Conservation (phyloP, 2,113 vertebrate species). For the Callopanchax toddi region DNA sequence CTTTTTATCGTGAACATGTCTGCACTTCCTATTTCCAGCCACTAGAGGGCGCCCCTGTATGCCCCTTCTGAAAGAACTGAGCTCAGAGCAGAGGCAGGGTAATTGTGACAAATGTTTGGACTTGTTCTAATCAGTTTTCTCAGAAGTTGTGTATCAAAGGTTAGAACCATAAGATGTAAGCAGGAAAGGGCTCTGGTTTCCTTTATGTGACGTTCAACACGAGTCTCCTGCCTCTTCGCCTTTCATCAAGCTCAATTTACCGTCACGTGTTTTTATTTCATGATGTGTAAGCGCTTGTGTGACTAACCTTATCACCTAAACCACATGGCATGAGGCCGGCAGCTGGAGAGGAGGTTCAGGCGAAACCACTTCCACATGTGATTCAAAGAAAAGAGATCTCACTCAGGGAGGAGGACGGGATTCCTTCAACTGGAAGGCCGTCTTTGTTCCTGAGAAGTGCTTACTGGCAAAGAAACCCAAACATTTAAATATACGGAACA, state of each 20-base stretch:
- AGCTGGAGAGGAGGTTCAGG: conserved; percentile 59
- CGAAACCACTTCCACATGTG: conserved; percentile 67
- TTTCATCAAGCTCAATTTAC: conserved; percentile 25
- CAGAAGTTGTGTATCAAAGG: background rate
- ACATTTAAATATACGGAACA: conserved; percentile 19
- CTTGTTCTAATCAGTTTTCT: conserved; percentile 4
- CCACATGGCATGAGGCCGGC: conserved; percentile 41
- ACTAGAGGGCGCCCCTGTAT: conserved; percentile 45
- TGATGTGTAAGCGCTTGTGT: conserved; percentile 50
- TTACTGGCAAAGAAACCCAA: conserved; percentile 33
- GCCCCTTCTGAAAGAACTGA: too few relatives aligned
- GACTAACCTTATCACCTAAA: conserved; percentile 54
- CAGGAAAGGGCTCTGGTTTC: background rate
- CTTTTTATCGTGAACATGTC: too few relatives aligned
- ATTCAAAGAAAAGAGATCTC: conserved; percentile 33
- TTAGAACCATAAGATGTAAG: background rate
- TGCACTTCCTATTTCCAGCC: background rate
- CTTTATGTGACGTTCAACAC: background rate
- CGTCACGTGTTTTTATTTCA: conserved; percentile 31
- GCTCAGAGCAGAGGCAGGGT: background rate
- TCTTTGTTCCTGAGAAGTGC: conserved; percentile 35
- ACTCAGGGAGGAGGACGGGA: conserved; percentile 24
- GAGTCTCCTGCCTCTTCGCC: background rate
- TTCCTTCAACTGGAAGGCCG: conserved; percentile 10
- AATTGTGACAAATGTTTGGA: background rate